Conservation (phyloP, 2,113 vertebrate species). For the Corynorhinus townsendii region DNA sequence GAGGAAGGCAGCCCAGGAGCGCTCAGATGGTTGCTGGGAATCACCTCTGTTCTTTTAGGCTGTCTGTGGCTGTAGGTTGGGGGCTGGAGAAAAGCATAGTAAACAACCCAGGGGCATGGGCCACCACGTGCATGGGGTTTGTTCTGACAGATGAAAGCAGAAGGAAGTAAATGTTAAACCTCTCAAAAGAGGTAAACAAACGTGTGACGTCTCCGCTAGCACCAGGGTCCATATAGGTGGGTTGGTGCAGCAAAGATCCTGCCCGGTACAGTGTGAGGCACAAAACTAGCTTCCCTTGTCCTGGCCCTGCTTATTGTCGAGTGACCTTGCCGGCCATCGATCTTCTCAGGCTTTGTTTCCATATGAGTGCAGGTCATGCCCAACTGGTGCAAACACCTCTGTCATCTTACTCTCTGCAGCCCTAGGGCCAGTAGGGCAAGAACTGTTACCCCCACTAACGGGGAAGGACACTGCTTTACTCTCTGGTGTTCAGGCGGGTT, state of each 20-base stretch:
- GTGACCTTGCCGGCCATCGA: not conserved
- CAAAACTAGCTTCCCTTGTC: not conserved
- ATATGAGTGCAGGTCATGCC: fast-evolving
- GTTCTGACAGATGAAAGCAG: not conserved
- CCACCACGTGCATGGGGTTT: no score
- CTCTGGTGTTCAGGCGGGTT: fast-evolving
- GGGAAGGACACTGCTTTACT: not conserved
- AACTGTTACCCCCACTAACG: not conserved
- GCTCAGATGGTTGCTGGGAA: not conserved
- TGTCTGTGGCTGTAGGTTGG: not conserved
- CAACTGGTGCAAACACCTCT: not conserved
- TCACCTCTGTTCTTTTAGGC: not conserved
- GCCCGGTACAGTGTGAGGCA: not conserved
- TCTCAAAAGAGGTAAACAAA: not conserved
- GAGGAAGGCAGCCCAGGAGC: not conserved
- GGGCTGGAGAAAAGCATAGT: not conserved
- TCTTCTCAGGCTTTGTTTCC: not conserved
- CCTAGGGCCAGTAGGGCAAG: not conserved
- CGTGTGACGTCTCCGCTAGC: fast-evolving
- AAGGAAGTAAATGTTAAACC: not conserved
- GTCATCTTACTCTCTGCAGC: not conserved
- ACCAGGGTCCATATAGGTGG: fast-evolving
- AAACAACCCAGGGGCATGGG: not conserved
- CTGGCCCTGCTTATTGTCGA: not conserved
- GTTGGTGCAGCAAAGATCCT: not conserved